A percentile compares a stretch with the other conserved stretches of the same genome.
Conservation (phyloP, 1,140 invertebrate species). For the Trichonephila clavata region DNA sequence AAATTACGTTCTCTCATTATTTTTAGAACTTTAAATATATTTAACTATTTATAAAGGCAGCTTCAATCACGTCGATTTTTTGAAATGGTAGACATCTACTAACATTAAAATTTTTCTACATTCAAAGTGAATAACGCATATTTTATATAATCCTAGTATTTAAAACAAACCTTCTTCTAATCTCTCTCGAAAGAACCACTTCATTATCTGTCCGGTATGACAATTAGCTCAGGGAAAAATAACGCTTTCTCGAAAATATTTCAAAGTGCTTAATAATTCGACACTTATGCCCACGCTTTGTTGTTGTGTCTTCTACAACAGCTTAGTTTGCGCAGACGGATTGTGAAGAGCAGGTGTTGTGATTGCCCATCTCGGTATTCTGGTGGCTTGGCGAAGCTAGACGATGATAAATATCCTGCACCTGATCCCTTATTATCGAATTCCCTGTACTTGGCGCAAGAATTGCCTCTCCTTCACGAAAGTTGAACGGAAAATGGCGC, state of each 20-base stretch:
- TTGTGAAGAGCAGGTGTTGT: constrained; percentile 22
- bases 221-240: no score
- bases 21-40: no score
- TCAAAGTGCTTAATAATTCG: constrained; percentile 15
- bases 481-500: background rate
- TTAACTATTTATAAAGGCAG: no score
- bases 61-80: no score
- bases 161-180: no score
- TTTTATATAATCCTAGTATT: no score
- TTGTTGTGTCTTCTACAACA: background rate
- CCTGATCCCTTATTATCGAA: constrained; percentile 32
- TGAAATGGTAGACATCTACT: no score
- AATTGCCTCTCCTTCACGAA: background rate
- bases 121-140: no score
- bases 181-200: no score
- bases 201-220: no score
- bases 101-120: no score
- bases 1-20: no score
- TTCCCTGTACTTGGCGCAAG: constrained; percentile 9
- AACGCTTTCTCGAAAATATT: background rate
- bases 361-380: background rate
- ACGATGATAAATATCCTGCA: background rate
- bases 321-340: background rate
- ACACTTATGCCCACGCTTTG: background rate
- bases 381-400: background rate